These are phyloP conservation scores for Rhynchopsitta pachyrhyncha DNA, from an alignment of 2,113 vertebrate genomes.

Conservation along the genomic window DNA sequence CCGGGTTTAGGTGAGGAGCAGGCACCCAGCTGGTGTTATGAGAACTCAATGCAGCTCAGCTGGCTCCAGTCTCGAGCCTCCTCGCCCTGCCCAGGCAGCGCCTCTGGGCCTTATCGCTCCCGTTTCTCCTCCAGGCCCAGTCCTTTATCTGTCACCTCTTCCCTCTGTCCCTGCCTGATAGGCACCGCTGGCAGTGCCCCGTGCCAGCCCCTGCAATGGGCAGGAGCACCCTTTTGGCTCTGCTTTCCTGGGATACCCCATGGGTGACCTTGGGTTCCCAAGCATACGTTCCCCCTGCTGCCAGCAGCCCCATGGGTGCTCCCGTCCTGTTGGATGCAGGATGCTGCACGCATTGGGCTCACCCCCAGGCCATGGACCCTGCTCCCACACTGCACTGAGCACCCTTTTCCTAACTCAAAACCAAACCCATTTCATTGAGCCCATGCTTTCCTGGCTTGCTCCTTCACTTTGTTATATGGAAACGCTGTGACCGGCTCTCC, in stretches of 20 bases:
- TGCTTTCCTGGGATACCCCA: background rate
- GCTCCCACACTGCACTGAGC: background rate
- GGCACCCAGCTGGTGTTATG: fast-evolving
- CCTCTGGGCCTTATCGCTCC: slow-evolving; percentile 3
- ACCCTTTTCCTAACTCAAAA: background rate
- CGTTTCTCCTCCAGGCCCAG: background rate
- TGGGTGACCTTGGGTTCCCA: background rate
- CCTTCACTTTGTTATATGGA: background rate
- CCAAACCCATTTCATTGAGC: background rate
- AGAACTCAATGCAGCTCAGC: background rate
- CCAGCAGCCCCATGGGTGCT: background rate
- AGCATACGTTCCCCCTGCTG: background rate
- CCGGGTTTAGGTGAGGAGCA: background rate
- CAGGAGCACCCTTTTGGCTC: background rate
- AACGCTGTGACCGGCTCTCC: background rate
- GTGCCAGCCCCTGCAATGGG: background rate
- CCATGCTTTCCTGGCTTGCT: background rate
- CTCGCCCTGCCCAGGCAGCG: background rate
- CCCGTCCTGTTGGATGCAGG: background rate
- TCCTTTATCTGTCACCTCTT: slow-evolving; percentile 52
- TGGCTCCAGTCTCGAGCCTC: background rate
- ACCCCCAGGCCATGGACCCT: fast-evolving
- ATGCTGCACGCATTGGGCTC: fast-evolving
- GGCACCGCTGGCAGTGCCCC: fast-evolving
- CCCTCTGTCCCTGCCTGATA: slow-evolving; percentile 52